Evolutionary conservation across 2,888 invertebrate species (phyloP).

Genomic region (Spialia ferax): DNA sequence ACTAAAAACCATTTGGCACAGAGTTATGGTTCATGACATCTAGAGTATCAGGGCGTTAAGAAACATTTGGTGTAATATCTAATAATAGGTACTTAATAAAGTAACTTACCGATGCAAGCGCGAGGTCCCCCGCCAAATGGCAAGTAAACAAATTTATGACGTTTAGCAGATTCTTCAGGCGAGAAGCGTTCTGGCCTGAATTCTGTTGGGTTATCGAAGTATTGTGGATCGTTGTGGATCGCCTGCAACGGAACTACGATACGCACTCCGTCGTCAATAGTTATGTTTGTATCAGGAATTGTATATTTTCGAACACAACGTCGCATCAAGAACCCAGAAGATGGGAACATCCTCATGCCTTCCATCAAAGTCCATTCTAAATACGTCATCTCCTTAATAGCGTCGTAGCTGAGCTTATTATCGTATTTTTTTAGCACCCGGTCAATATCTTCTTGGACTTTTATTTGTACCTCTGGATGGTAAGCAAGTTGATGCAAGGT

Average conservation of each 20-base stretch:
- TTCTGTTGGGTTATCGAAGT: slow-evolving; percentile 46
- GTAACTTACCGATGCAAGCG: slow-evolving; percentile 50
- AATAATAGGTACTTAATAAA: too few species aligned
- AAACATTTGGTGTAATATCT: too few species aligned
- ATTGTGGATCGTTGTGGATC: slow-evolving; percentile 45
- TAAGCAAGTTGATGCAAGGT: slow-evolving; percentile 69
- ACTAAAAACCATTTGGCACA: too few species aligned
- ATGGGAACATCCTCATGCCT: slow-evolving; percentile 58
- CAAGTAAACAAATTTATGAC: slow-evolving; percentile 45
- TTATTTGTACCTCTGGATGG: slow-evolving; percentile 61
- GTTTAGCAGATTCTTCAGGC: slow-evolving; percentile 39
- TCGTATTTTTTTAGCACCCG: slow-evolving; percentile 56
- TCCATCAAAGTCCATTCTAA: slow-evolving; percentile 66
- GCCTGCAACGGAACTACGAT: slow-evolving; percentile 47
- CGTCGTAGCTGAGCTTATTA: slow-evolving; percentile 63
- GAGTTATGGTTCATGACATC: too few species aligned
- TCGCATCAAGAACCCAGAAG: slow-evolving; percentile 44
- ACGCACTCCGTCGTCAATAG: slow-evolving; percentile 45
- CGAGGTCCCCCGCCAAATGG: slow-evolving; percentile 52
- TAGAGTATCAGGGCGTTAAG: too few species aligned
- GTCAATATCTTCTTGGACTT: slow-evolving; percentile 63
- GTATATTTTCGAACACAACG: slow-evolving; percentile 46
- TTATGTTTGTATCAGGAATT: slow-evolving; percentile 45
- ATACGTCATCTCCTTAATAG: slow-evolving; percentile 69
- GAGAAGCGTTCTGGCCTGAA: slow-evolving; percentile 50